phyloP scores from a whole-genome alignment of 2,113 vertebrate species.

The Butastur rufipennis region DNA sequence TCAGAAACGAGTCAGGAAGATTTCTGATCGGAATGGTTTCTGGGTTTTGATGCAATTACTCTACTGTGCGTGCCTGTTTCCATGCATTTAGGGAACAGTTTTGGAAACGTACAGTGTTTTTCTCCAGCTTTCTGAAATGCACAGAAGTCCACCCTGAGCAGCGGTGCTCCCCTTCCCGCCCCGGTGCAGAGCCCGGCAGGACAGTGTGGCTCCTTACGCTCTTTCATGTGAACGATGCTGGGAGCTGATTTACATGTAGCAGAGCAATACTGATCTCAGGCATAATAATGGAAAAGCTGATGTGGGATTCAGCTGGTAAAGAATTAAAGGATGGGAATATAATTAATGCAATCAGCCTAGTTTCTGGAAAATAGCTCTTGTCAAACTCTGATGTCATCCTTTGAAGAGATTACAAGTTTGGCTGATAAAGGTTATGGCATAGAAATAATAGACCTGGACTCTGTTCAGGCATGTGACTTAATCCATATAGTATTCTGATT shows the following conservation, averaged over 20 bases:
- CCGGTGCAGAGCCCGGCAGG: neutral
- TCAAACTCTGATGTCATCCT: constrained; percentile 63
- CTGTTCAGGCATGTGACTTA: constrained; percentile 57
- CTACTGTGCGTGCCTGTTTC: neutral
- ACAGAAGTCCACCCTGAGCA: neutral
- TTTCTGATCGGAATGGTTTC: neutral
- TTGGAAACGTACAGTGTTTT: rapidly evolving
- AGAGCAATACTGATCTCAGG: neutral
- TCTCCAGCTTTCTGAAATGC: neutral
- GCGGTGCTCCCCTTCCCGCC: neutral
- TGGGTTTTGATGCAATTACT: neutral
- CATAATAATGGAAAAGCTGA: constrained; percentile 46
- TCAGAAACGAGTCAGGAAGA: neutral
- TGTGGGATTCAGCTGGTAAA: constrained; percentile 45
- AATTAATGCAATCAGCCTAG: constrained; percentile 64
- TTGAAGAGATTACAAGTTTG: constrained; percentile 69
- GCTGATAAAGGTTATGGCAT: constrained; percentile 57
- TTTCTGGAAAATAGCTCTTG: constrained; percentile 61
- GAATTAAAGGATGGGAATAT: constrained; percentile 60
- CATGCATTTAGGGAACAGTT: neutral
- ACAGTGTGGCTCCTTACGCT: neutral
- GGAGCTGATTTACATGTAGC: neutral
- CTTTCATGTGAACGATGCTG: neutral
- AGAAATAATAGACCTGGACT: constrained; percentile 57
- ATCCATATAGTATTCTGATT: constrained; percentile 56